phyloP scores from a whole-genome alignment of 2,888 invertebrate species.

The Papilio elwesi region DNA sequence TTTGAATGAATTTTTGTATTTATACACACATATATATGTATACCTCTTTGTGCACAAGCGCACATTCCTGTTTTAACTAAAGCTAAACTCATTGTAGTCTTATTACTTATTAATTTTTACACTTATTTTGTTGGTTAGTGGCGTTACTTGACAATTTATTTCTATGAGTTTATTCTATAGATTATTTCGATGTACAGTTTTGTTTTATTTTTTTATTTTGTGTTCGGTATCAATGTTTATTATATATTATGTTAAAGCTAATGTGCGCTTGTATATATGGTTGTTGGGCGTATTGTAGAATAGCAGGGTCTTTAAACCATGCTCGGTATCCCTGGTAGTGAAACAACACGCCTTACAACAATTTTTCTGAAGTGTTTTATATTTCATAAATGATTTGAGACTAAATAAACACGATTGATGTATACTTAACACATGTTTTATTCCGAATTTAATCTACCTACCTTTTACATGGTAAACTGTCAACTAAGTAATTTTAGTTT shows the following conservation, averaged over 20 bases:
- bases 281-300: conserved; percentile 49
- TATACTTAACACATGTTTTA: conserved; percentile 53
- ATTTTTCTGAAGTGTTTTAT: conserved; percentile 54
- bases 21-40: conserved; percentile 28
- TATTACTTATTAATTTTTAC: neutral
- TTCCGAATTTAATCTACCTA: conserved; percentile 39
- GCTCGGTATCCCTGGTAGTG: conserved; percentile 33
- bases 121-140: neutral
- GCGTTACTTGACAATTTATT: neutral
- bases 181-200: neutral
- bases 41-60: conserved; percentile 52
- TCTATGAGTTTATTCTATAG: neutral
- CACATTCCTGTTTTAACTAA: conserved; percentile 47
- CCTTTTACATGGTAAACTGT: too few relatives aligned
- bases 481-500: too few relatives aligned
- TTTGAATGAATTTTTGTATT: conserved; percentile 56
- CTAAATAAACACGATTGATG: conserved; percentile 65
- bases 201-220: too few relatives aligned
- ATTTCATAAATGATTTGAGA: conserved; percentile 56
- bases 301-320: conserved; percentile 36
- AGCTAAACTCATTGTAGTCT: neutral
- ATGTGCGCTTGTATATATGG: conserved; percentile 49
- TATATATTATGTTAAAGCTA: conserved; percentile 41
- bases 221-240: conserved; percentile 35
- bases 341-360: conserved; percentile 54